Base-by-base conservation (phyloP, 2,888 invertebrate species). In the Serripes groenlandicus region DNA sequence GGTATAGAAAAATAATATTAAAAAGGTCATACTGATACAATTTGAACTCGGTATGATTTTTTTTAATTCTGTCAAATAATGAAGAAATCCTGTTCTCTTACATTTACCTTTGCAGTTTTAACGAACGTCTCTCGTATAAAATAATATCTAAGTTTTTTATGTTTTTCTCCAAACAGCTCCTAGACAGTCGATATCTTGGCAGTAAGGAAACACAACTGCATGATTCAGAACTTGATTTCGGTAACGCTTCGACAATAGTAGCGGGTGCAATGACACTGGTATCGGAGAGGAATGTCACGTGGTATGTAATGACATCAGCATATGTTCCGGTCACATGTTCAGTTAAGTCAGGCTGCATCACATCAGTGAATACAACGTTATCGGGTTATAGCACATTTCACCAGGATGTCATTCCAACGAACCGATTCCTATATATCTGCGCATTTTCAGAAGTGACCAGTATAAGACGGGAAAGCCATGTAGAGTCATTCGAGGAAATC, bases 191-290 rank as follows among this genome's bases (percentile, higher is more conserved):
- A 28, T 42, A 72, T 26, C n/a, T 81, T 2, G 84, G 84, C 32
- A 26, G 52, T 18, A 71, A 32, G 30, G 35, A 42, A 23, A n/a
- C 68, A 0, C 4, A 58, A 7, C 49, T 84, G 11, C 81, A 75
- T n/a, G 75, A 78, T 21, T 18, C 54, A 1, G 84, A 84, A 49
- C 49, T 84, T 9, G 75, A 80, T 35, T 81, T 81, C 72, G 84
- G 78, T 3, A 78, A 26, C 2, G 11, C 66, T 3, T 34, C 68
- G 15, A 30, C 81, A 28, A 21, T 15, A 1, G 42, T 84, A 7
- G 75, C 72, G 18, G 80, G 77, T 30, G 75, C 68, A 11, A 23
- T 81, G 4, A 9, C 68, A 1, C 37, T 81, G 37, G 71, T 52
- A 35, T 54, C 58, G n/a, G 81, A 72, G 18, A 64, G 81, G 37